These are phyloP conservation scores for Propsilocerus akamusi DNA, from an alignment of 1,140 invertebrate genomes.

Conservation along the genomic window DNA sequence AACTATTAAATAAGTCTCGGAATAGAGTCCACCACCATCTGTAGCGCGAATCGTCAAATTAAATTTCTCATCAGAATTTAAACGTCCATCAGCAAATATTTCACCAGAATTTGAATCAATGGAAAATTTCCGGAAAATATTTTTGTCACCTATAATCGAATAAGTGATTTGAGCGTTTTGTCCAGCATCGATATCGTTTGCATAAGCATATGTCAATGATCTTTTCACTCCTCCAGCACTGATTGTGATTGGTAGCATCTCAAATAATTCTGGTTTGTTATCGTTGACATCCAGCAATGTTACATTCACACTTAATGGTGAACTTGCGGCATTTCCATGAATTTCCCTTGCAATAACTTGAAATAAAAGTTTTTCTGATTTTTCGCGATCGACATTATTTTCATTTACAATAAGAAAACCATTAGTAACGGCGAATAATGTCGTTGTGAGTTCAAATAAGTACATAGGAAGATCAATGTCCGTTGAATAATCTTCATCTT, in stretches of 20 bases:
- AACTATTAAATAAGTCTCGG: neutral
- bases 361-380: neutral
- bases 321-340: slow-evolving; percentile 46
- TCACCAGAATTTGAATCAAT: neutral
- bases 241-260: slow-evolving; percentile 47
- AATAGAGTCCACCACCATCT: neutral
- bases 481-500: neutral
- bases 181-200: neutral
- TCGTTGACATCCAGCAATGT: slow-evolving; percentile 61
- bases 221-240: slow-evolving; percentile 53
- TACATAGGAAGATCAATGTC: slow-evolving; percentile 30
- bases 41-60: neutral
- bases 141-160: neutral
- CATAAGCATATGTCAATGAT: slow-evolving; percentile 25
- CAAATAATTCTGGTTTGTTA: slow-evolving; percentile 51
- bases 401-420: slow-evolving; percentile 53
- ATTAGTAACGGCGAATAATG: slow-evolving; percentile 53
- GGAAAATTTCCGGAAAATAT: neutral
- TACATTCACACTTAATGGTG: slow-evolving; percentile 52
- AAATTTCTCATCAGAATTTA: neutral
- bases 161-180: neutral
- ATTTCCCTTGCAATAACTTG: slow-evolving; percentile 51
- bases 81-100: neutral
- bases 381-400: slow-evolving; percentile 57
- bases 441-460: slow-evolving; percentile 58